phyloP scores from a whole-genome alignment of 2,888 invertebrate species.

The Sminthurides aquaticus region DNA sequence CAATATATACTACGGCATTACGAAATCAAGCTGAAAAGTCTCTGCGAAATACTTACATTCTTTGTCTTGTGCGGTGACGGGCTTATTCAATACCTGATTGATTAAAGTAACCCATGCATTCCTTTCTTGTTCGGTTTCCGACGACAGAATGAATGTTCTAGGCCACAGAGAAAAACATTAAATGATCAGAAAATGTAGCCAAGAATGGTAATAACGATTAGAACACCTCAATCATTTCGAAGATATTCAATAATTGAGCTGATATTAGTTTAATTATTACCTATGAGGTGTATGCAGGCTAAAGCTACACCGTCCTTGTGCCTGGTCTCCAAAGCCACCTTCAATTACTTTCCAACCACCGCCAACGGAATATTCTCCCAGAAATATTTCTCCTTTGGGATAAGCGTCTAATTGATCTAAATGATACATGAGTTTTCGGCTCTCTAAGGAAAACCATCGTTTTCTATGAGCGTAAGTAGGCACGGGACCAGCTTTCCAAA shows the following conservation, averaged over 20 bases:
- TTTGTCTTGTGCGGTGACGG: constrained; percentile 31
- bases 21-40: no score
- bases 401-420: constrained; percentile 78
- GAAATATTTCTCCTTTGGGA: constrained; percentile 83
- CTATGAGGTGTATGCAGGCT: constrained; percentile 38
- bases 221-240: no score
- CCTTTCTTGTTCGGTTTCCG: constrained; percentile 33
- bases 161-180: not conserved
- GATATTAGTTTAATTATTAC: no score
- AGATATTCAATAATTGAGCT: no score
- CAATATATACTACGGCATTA: constrained; percentile 3
- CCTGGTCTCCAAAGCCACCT: constrained; percentile 39
- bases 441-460: constrained; percentile 82
- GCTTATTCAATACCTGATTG: constrained; percentile 26
- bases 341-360: constrained; percentile 31
- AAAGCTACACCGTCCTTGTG: constrained; percentile 33
- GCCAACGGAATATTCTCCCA: constrained; percentile 52
- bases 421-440: constrained; percentile 86
- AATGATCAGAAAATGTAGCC: not conserved
- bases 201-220: no score
- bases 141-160: constrained; percentile 39
- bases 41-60: constrained; percentile 34
- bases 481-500: constrained; percentile 81
- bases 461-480: constrained; percentile 72
- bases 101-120: constrained; percentile 34